These are phyloP conservation scores for Metaphire vulgaris DNA, from an alignment of 1,140 invertebrate species.

Conservation along the genomic window DNA sequence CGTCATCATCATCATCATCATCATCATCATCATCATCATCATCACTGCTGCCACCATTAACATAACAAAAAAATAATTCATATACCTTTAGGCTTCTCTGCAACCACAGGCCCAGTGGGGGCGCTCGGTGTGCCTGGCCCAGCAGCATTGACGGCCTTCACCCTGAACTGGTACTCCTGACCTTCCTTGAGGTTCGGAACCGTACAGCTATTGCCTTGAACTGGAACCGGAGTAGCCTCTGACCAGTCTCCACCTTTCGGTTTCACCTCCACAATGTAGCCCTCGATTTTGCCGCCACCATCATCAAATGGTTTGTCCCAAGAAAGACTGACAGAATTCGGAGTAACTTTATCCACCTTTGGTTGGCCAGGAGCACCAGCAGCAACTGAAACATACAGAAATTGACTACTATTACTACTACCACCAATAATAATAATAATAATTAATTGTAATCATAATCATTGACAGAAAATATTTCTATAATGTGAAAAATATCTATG, in stretches of 20 bases:
- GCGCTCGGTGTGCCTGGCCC: conserved; percentile 53
- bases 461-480: no score
- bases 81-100: conserved; percentile 30
- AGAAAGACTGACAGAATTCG: conserved; percentile 92
- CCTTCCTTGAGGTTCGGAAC: conserved; percentile 85
- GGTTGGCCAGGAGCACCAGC: conserved; percentile 85
- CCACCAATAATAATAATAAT: no score
- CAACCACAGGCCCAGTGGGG: conserved; percentile 37
- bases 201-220: conserved; percentile 51
- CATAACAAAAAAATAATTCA: no score
- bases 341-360: conserved; percentile 84
- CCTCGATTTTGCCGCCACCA: conserved; percentile 88
- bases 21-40: conserved; percentile 2
- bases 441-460: no score
- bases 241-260: conserved; percentile 82
- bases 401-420: no score
- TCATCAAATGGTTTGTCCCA: conserved; percentile 91
- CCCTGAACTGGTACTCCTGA: conserved; percentile 88
- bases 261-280: conserved; percentile 93
- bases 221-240: conserved; percentile 67
- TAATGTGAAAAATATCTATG: no score
- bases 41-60: no score
- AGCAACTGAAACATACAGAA: conserved; percentile 58
- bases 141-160: conserved; percentile 82
- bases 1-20: conserved; percentile 2